Percentiles rank a stretch among this genome's conserved stretches.
Conservation (phyloP, 2,888 invertebrate species). For the Chaetoderma sp. region DNA sequence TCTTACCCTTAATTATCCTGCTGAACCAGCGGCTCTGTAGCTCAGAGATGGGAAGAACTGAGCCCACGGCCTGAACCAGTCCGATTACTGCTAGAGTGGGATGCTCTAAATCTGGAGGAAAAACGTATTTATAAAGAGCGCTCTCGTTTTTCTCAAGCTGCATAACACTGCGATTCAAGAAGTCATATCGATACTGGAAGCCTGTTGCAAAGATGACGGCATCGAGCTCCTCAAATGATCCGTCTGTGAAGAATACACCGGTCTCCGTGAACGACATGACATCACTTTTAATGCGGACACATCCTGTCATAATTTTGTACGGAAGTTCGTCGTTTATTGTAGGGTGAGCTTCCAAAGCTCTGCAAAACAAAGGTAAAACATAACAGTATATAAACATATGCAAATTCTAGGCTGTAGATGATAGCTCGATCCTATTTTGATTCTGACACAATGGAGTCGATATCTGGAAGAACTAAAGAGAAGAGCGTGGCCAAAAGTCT, state of each 20-base stretch:
- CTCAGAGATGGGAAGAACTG: conserved; percentile 70
- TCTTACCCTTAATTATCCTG: conserved; percentile 52
- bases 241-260: conserved; percentile 62
- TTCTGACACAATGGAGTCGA: no score
- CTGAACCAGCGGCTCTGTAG: conserved; percentile 67
- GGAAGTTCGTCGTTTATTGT: conserved; percentile 71
- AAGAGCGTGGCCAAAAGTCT: no score
- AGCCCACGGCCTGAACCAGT: conserved; percentile 70
- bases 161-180: conserved; percentile 53
- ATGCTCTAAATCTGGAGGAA: conserved; percentile 61
- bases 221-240: conserved; percentile 54
- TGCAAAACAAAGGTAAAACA: conserved; percentile 27
- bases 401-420: no score
- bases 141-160: conserved; percentile 61
- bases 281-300: conserved; percentile 61
- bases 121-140: conserved; percentile 69
- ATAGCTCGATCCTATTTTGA: no score
- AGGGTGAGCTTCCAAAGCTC: conserved; percentile 61
- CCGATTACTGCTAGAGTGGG: conserved; percentile 66
- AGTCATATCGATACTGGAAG: conserved; percentile 67
- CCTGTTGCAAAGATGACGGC: conserved; percentile 69
- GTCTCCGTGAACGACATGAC: conserved; percentile 52
- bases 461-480: no score
- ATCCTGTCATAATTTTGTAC: conserved; percentile 68
- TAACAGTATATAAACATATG: background rate